Percentiles rank a stretch among this genome's conserved stretches.
These are phyloP conservation scores for Epinephelus fuscoguttatus DNA, from an alignment of 2,113 vertebrate species.

Conservation along the genomic window DNA sequence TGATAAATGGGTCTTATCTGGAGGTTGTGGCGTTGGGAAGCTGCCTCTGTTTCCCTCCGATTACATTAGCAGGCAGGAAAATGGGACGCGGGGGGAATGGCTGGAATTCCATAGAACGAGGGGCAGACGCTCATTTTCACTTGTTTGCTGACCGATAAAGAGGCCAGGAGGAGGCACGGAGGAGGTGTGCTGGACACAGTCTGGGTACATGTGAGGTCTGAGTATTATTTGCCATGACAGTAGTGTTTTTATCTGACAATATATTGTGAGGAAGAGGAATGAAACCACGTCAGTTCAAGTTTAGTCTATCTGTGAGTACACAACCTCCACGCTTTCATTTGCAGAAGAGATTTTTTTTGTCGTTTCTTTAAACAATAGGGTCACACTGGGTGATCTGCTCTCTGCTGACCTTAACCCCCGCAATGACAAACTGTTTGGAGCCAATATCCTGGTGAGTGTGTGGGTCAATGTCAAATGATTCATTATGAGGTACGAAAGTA, in stretches of 20 bases:
- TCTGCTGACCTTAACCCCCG: constrained; percentile 66
- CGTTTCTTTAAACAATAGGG: constrained; percentile 4
- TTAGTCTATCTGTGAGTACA: neutral
- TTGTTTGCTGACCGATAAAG: constrained; percentile 80
- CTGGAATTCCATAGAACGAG: constrained; percentile 78
- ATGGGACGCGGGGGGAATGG: constrained; percentile 76
- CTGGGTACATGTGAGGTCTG: constrained; percentile 29
- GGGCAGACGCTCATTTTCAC: constrained; percentile 73
- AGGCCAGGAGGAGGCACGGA: constrained; percentile 44
- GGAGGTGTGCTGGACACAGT: constrained; percentile 21
- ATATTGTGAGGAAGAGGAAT: constrained; percentile 2
- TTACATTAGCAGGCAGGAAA: constrained; percentile 85
- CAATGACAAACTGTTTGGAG: constrained; percentile 59
- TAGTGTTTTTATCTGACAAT: constrained; percentile 24
- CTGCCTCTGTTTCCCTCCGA: constrained; percentile 81
- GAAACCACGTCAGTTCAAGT: neutral
- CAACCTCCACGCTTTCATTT: neutral
- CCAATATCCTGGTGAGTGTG: constrained; percentile 58
- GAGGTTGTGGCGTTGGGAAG: constrained; percentile 79
- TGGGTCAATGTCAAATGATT: constrained; percentile 63
- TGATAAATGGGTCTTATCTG: constrained; percentile 87
- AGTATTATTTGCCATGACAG: constrained; percentile 28
- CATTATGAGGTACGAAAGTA: constrained; percentile 54
- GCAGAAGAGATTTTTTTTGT: neutral
- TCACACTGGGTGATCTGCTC: constrained; percentile 51